Base-by-base conservation (phyloP, 2,797 vertebrate species). In the Lithobates sylvaticus region DNA sequence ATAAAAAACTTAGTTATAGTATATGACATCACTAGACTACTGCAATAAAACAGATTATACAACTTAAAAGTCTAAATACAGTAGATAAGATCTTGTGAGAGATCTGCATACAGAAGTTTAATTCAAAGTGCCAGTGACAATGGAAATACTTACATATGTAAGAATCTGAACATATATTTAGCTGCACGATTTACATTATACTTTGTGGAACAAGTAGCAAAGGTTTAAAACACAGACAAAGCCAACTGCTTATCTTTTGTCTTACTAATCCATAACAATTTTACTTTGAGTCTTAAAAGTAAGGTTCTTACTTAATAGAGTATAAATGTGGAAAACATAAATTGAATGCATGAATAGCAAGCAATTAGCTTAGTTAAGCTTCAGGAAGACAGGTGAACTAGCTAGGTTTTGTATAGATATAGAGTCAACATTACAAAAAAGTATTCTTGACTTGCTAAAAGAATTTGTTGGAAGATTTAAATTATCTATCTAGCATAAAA, bases 331-430 rank as follows among this genome's bases (percentile, higher is more conserved):
- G 26, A 61, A 80, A 80, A 80, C 15, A 10, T 21, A 80, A 18
- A 50, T 15, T 3, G 21, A n/a, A 73, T 34, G 58, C 47, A 44
- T 34, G 23, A 23, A 9, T 71, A n/a, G 70, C 32, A 73, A 79
- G 50, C 26, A 44, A 73, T 61, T 12, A 79, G 50, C 23, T 73
- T 39, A 15, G 71, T 54, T 32, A 23, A 27, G 69, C 58, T 80
- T 26, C 29, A 74, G 77, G 42, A 79, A 74, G 77, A 81, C 77
- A 78, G 69, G 78, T 74, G 68, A 39, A 42, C 76, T 76, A 27
- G 73, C 21, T 84, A 58, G 7, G 9, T 34, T 16, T 67, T 12
- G 16, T 79, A 36, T 12, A 32, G 29, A 32, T 78, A 3, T 5
- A 50, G 32, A 36, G 27, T 44, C 21, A 44, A 54, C 50, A 75